A percentile compares a stretch with the other conserved stretches of the same genome.
Evolutionary conservation across 2,113 vertebrate species (phyloP).

Genomic region (Lagopus muta): DNA sequence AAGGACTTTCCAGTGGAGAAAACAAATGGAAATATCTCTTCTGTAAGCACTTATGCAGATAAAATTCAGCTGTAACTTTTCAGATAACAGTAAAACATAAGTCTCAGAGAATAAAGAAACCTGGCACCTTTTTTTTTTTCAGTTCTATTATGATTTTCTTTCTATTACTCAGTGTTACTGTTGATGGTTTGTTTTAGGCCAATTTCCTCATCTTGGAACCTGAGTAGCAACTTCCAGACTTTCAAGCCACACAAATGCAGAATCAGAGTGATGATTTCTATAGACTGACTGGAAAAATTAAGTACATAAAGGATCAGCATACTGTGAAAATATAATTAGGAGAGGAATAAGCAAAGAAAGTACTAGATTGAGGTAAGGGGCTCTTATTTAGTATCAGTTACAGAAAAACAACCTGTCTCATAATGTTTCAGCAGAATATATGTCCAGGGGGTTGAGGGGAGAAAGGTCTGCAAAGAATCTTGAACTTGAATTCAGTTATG

Average conservation of each 20-base stretch:
- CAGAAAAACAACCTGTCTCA: no score
- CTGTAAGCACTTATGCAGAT: neutral
- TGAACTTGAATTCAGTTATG: neutral
- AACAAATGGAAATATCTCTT: neutral
- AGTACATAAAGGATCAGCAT: neutral
- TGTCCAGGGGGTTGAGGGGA: neutral
- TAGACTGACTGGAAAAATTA: neutral
- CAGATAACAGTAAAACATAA: neutral
- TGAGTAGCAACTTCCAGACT: neutral
- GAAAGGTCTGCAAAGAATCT: neutral
- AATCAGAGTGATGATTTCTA: rapidly evolving
- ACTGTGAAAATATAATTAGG: rapidly evolving
- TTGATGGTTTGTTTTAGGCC: neutral
- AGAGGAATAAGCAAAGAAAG: neutral
- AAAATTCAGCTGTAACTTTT: neutral
- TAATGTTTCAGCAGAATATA: neutral
- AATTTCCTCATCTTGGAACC: neutral
- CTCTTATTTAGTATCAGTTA: neutral
- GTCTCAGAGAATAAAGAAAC: neutral
- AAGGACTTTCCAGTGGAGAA: neutral
- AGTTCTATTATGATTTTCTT: neutral
- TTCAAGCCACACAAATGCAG: rapidly evolving
- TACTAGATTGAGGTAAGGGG: neutral
- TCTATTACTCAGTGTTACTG: rapidly evolving
- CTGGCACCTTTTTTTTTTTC: neutral